A percentile compares a stretch with the other conserved stretches of the same genome.
Conservation (phyloP, 2,113 vertebrate species). For the Psettodes erumei region DNA sequence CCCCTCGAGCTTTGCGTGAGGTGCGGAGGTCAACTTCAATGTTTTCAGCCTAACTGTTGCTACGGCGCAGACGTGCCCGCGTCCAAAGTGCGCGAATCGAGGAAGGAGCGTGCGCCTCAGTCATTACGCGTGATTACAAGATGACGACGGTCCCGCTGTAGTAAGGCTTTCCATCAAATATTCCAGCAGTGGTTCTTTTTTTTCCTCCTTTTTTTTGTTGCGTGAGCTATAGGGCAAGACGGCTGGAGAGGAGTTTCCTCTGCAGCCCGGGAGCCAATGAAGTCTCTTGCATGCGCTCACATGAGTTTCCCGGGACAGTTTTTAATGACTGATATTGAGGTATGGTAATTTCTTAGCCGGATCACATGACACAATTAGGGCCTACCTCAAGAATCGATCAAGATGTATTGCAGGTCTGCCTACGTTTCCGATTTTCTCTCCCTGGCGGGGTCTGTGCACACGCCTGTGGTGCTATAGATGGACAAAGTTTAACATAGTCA, state of each 20-base stretch:
- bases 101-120: slow-evolving; percentile 15
- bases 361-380: slow-evolving; percentile 99
- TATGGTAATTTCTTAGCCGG: slow-evolving; percentile 98
- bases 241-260: slow-evolving; percentile 81
- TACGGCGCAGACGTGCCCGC: slow-evolving; percentile 1
- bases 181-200: slow-evolving; percentile 64
- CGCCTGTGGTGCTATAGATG: slow-evolving; percentile 96
- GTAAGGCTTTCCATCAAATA: slow-evolving; percentile 70
- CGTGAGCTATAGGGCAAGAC: slow-evolving; percentile 68
- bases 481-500: slow-evolving; percentile 93
- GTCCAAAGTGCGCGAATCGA: slow-evolving; percentile 29
- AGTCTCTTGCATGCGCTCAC: slow-evolving; percentile 79
- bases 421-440: slow-evolving; percentile 96
- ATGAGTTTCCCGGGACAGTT: slow-evolving; percentile 86
- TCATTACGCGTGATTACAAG: slow-evolving; percentile 53
- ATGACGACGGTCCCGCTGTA: slow-evolving; percentile 48
- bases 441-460: slow-evolving; percentile 89
- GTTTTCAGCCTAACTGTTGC: slow-evolving; percentile 64
- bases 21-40: slow-evolving; percentile 50
- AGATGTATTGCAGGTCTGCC: slow-evolving; percentile 99
- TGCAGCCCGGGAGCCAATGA: slow-evolving; percentile 88
- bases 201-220: slow-evolving; percentile 11
- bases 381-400: slow-evolving; percentile 99
- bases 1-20: slow-evolving; percentile 31
- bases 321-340: slow-evolving; percentile 97